phyloP scores from a whole-genome alignment of 2,888 invertebrate species.

The Melanostoma mellinum region DNA sequence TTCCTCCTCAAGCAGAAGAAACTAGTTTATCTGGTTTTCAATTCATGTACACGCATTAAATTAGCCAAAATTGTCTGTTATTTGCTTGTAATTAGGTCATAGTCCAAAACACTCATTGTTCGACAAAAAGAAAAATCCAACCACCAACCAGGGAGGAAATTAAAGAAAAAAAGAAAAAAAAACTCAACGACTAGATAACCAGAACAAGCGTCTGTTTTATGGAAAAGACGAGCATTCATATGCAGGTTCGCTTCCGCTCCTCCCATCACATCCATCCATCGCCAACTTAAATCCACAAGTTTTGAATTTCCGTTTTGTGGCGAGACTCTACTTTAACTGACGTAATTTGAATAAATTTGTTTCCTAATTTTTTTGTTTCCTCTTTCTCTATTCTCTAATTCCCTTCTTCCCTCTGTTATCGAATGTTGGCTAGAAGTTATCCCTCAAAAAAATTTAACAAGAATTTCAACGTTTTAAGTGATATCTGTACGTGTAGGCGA shows the following conservation, averaged over 20 bases:
- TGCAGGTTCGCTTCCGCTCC: constrained; percentile 29
- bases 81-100: constrained; percentile 62
- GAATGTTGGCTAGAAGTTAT: no score
- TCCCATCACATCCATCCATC: neutral
- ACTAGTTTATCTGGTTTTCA: constrained; percentile 56
- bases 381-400: no score
- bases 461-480: neutral
- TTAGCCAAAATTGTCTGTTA: constrained; percentile 30
- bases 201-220: constrained; percentile 2
- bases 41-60: constrained; percentile 36
- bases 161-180: neutral
- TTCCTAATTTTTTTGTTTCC: constrained; percentile 16
- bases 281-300: constrained; percentile 40
- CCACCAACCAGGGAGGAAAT: neutral
- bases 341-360: constrained; percentile 67
- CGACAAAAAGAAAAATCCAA: constrained; percentile 3
- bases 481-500: constrained; percentile 8
- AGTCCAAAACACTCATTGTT: constrained; percentile 7
- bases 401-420: no score
- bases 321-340: constrained; percentile 36
- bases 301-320: constrained; percentile 58
- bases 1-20: constrained; percentile 11
- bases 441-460: no score
- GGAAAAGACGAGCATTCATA: constrained; percentile 43
- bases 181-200: constrained; percentile 15